These are phyloP conservation scores for Cryptus viduatorius DNA, from an alignment of 2,888 invertebrate genomes.

Conservation along the genomic window DNA sequence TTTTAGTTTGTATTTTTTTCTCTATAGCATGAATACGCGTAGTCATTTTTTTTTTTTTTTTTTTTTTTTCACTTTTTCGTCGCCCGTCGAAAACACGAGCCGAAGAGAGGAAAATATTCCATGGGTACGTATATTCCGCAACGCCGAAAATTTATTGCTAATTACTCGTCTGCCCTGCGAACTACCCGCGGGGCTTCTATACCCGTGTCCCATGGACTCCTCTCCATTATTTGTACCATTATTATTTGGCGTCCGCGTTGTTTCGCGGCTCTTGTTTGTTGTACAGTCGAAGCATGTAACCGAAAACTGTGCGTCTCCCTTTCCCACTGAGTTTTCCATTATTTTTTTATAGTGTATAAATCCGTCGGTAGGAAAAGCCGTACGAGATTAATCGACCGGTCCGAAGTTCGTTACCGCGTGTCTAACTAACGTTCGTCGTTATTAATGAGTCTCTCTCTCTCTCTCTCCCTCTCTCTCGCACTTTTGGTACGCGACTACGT, in stretches of 20 bases:
- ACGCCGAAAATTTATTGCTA: conserved; percentile 63
- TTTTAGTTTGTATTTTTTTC: neutral
- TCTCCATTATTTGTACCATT: conserved; percentile 61
- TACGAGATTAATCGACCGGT: conserved; percentile 70
- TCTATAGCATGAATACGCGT: neutral
- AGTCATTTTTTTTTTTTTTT: neutral
- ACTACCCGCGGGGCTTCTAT: neutral
- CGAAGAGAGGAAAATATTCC: conserved; percentile 55
- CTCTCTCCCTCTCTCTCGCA: conserved; percentile 38
- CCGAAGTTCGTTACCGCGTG: conserved; percentile 68
- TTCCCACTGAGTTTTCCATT: conserved; percentile 64
- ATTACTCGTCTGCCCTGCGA: conserved; percentile 59
- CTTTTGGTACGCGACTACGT: conserved; percentile 35
- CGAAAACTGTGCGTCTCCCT: conserved; percentile 47
- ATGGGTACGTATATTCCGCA: neutral
- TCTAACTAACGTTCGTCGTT: conserved; percentile 69
- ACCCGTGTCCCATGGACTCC: conserved; percentile 17
- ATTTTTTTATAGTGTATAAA: conserved; percentile 64
- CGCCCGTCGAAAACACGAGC: conserved; percentile 9
- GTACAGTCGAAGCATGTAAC: conserved; percentile 3
- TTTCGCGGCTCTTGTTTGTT: conserved; percentile 12
- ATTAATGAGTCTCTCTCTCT: conserved; percentile 58
- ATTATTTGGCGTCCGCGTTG: conserved; percentile 57
- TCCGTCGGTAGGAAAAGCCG: conserved; percentile 53
- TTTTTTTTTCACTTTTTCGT: conserved; percentile 16